A percentile compares a stretch with the other conserved stretches of the same genome.
These are phyloP conservation scores for Drosophila oshimai DNA, from an alignment of 1,140 invertebrate species.

Conservation along the genomic window DNA sequence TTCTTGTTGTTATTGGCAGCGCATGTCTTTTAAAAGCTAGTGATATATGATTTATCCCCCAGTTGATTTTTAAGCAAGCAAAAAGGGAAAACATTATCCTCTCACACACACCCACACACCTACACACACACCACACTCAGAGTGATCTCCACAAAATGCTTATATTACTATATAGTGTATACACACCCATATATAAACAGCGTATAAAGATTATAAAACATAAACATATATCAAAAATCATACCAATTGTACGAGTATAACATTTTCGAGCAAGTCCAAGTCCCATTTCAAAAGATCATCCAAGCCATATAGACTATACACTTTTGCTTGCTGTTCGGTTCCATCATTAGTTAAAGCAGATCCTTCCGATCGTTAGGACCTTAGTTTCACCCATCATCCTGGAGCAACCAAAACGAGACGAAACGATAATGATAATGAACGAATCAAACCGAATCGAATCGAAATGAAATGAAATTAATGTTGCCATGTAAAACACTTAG, in stretches of 20 bases:
- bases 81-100: not conserved
- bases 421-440: constrained; percentile 20
- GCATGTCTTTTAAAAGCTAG: constrained; percentile 54
- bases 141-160: constrained; percentile 41
- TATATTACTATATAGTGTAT: constrained; percentile 46
- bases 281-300: not conserved
- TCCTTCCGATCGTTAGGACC: constrained; percentile 45
- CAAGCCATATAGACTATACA: constrained; percentile 11
- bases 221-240: constrained; percentile 32
- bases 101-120: constrained; percentile 3
- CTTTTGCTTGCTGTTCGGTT: constrained; percentile 37
- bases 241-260: constrained; percentile 50
- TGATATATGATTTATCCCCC: constrained; percentile 53
- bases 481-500: constrained; percentile 76
- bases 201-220: constrained; percentile 44
- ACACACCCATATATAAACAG: constrained; percentile 49
- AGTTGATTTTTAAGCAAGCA: constrained; percentile 33
- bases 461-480: constrained; percentile 52
- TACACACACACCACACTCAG: constrained; percentile 9
- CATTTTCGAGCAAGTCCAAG: constrained; percentile 12
- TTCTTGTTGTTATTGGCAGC: constrained; percentile 63
- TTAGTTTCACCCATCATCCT: constrained; percentile 25
- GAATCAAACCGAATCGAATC: constrained; percentile 1
- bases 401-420: constrained; percentile 2
- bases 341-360: constrained; percentile 21